Evolutionary conservation across 2,797 vertebrate species (phyloP).

Genomic region (Percopsis omiscomaycus): DNA sequence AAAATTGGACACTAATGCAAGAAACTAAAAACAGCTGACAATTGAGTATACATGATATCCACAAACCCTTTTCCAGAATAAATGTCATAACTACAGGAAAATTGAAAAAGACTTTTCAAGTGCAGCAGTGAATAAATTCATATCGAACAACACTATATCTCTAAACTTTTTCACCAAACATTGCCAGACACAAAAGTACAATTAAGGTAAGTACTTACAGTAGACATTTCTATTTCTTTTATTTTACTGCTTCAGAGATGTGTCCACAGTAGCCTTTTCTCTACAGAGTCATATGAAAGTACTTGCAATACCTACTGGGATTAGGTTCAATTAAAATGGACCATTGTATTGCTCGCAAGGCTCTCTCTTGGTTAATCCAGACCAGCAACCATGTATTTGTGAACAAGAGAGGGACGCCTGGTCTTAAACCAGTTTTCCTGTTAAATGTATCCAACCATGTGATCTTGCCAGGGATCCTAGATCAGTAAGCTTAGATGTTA

Average conservation of each 20-base stretch:
- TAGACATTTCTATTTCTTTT: slow-evolving; percentile 70
- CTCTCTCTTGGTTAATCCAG: slow-evolving; percentile 80
- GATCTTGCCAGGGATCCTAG: not conserved
- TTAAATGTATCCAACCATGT: slow-evolving; percentile 13
- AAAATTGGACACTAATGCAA: not conserved
- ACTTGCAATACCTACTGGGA: slow-evolving; percentile 88
- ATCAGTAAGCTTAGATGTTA: not conserved
- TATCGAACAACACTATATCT: slow-evolving; percentile 3
- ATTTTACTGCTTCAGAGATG: slow-evolving; percentile 54
- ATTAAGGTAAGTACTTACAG: slow-evolving; percentile 63
- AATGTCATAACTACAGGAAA: not conserved
- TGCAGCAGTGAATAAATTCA: slow-evolving; percentile 1
- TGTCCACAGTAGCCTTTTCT: slow-evolving; percentile 62
- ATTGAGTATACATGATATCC: slow-evolving; percentile 4
- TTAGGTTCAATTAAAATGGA: slow-evolving; percentile 82
- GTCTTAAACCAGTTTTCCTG: slow-evolving; percentile 14
- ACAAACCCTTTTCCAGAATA: not conserved
- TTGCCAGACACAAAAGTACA: slow-evolving; percentile 7
- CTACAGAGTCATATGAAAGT: slow-evolving; percentile 86
- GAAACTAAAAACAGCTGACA: slow-evolving; percentile 8
- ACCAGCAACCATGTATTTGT: not conserved
- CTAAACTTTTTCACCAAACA: not conserved
- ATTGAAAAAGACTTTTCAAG: not conserved
- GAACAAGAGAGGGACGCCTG: slow-evolving; percentile 35
- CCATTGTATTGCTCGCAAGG: slow-evolving; percentile 78